Conservation (phyloP, 1,140 invertebrate species). For the Leptopilina clavipes region DNA sequence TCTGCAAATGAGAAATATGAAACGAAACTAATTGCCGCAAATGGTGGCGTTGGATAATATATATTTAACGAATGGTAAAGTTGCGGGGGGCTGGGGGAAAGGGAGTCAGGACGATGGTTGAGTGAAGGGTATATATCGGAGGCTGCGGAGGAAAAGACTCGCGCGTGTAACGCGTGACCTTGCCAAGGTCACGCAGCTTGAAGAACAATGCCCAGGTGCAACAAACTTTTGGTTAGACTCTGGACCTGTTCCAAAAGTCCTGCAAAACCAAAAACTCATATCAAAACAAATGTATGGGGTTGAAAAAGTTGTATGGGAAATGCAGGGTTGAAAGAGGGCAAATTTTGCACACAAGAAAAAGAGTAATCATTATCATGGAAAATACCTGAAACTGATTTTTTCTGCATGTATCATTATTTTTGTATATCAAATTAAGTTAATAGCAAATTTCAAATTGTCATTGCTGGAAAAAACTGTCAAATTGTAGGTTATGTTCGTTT, state of each 20-base stretch:
- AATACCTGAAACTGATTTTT: too few species aligned
- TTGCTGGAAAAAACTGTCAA: too few species aligned
- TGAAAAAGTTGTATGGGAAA: too few species aligned
- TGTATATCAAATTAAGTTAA: too few species aligned
- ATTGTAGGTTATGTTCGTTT: too few species aligned
- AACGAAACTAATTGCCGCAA: neutral
- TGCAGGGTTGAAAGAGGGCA: too few species aligned
- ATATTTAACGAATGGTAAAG: conserved; percentile 39
- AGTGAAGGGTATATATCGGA: conserved; percentile 31
- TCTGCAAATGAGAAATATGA: conserved; percentile 1
- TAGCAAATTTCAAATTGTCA: too few species aligned
- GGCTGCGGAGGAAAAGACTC: conserved; percentile 39
- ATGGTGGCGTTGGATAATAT: neutral
- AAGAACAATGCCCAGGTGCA: conserved; percentile 68
- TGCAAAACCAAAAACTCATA: neutral
- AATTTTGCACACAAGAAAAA: too few species aligned
- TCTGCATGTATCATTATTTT: too few species aligned
- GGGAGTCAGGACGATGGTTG: conserved; percentile 54
- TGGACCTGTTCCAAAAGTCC: conserved; percentile 7
- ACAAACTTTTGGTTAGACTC: conserved; percentile 56
- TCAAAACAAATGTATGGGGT: neutral
- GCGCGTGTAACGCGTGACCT: conserved; percentile 62
- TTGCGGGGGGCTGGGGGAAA: conserved; percentile 45
- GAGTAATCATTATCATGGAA: too few species aligned
- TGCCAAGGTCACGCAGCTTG: conserved; percentile 63